These are phyloP conservation scores for Zaprionus africanus DNA, from an alignment of 1,140 invertebrate genomes.

Conservation along the genomic window DNA sequence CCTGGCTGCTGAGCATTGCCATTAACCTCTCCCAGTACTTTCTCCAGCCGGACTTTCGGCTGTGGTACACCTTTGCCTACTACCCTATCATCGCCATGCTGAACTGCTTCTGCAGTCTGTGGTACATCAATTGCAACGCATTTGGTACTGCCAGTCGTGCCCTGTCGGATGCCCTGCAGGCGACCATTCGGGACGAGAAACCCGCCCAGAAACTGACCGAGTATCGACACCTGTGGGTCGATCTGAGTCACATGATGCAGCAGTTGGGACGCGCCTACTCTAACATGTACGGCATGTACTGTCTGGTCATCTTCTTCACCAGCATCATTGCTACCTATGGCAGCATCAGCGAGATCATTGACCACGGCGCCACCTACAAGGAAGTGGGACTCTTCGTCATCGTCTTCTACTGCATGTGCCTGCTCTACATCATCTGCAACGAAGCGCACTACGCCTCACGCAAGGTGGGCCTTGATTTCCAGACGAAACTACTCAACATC, in stretches of 20 bases:
- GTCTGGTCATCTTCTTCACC: conserved; percentile 88
- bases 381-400: conserved; percentile 89
- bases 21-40: conserved; percentile 88
- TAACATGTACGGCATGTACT: conserved; percentile 90
- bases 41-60: conserved; percentile 87
- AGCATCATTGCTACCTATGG: conserved; percentile 89
- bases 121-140: conserved; percentile 88
- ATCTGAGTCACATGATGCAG: conserved; percentile 90
- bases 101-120: conserved; percentile 88
- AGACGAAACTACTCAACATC: conserved; percentile 87
- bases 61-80: conserved; percentile 89
- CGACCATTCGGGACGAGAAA: conserved; percentile 86
- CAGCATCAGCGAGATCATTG: conserved; percentile 88
- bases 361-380: conserved; percentile 88
- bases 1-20: conserved; percentile 87
- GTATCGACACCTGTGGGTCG: conserved; percentile 88
- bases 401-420: conserved; percentile 88
- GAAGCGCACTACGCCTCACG: conserved; percentile 88
- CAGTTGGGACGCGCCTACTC: conserved; percentile 88
- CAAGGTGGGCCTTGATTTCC: conserved; percentile 88
- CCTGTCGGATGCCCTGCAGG: conserved; percentile 86
- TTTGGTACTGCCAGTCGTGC: conserved; percentile 87
- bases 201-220: conserved; percentile 87
- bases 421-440: conserved; percentile 89
- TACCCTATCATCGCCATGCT: conserved; percentile 89